Base-by-base conservation (phyloP, 2,888 invertebrate genomes). In the Cordilura impudica region DNA sequence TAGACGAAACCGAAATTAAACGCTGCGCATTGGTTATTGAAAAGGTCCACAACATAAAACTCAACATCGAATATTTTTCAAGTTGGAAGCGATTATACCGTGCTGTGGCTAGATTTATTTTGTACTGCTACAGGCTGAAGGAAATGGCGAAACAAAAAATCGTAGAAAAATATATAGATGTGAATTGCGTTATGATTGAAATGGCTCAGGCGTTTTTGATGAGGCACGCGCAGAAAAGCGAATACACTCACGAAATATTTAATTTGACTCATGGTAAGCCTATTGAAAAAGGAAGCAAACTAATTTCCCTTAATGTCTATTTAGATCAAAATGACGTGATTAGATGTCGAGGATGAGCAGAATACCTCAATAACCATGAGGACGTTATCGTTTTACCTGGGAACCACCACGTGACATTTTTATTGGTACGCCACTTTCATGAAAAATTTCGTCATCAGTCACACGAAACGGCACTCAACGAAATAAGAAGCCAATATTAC, bases 81-180 rank as follows among this genome's bases (percentile, higher is more conserved):
- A 70, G 31, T n/a, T 73, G 81, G 73, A 70, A 43, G 26, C 73
- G 69, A 6, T 49, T 71, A 19, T 79, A 75, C 19, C 60, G 79
- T 0, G 71, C 67, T n/a, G 26, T 75, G 23, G 75, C 72, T n/a
- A 73, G 69, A 0, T 69, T 80, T 23, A 16, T 75, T 10, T 21
- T 74, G 8, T 79, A 67, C 16, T 51, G 49, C 4, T 12, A 51
- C 39, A 56, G 26, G 31, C 53, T 74, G 4, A 60, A 61, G 19
- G 5, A 58, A 49, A 5, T 49, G n/a, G 49, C 53, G 26, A 26
- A 26, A 26, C 26, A 26, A 26, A 26, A 26, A 26, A 26, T 26
- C 3, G 26, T 26, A 26, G 26, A 26, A 26, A 26, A 26, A 26
- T 26, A 26, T 26, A 26, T 26, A 4, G 26, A 26, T 26, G 26